Conservation (phyloP, 2,888 invertebrate genomes). For the Macaria liturata region DNA sequence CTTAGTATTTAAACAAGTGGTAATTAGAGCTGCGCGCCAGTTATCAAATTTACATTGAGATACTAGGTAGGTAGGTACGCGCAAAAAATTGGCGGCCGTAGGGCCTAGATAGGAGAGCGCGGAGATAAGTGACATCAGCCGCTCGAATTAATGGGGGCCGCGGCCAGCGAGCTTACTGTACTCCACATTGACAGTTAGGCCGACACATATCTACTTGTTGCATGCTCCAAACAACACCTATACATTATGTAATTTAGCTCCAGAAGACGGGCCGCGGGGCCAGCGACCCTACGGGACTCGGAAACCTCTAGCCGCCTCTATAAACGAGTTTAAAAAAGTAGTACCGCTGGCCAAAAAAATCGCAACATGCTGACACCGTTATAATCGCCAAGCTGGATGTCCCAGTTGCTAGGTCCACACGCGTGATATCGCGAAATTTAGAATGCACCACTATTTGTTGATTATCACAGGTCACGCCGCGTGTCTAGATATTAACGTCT, state of each 20-base stretch:
- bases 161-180: constrained; percentile 82
- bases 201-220: constrained; percentile 84
- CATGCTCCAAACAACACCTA: constrained; percentile 78
- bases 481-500: constrained; percentile 67
- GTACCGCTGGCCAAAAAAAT: constrained; percentile 84
- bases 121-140: constrained; percentile 83
- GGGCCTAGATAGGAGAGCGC: constrained; percentile 82
- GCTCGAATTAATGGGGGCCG: constrained; percentile 83
- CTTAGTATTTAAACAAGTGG: constrained; percentile 65
- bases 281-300: constrained; percentile 83
- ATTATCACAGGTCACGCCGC: constrained; percentile 71
- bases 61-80: constrained; percentile 53
- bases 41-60: constrained; percentile 76
- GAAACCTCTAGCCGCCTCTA: constrained; percentile 82
- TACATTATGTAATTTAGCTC: constrained; percentile 83
- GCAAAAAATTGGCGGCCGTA: constrained; percentile 81
- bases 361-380: constrained; percentile 85
- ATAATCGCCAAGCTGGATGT: constrained; percentile 83
- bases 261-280: constrained; percentile 78
- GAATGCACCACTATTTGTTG: constrained; percentile 75
- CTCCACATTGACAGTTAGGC: constrained; percentile 83
- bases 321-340: constrained; percentile 84
- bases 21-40: constrained; percentile 70
- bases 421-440: constrained; percentile 69
- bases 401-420: constrained; percentile 78